Conservation (phyloP, 1,140 invertebrate species). For the Drosophila guanche region DNA sequence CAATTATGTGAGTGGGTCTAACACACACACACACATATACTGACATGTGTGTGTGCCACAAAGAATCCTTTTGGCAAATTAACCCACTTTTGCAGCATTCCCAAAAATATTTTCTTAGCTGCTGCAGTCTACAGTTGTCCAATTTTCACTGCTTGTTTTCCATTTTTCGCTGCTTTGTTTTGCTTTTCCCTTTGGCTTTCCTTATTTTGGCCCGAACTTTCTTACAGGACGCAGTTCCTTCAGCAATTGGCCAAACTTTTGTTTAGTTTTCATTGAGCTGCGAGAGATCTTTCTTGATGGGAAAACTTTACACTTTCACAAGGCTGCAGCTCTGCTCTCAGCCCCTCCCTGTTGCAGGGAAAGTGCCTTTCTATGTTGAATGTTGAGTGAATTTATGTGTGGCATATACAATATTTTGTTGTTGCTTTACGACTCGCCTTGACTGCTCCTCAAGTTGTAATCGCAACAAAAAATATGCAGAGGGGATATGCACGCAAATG, state of each 20-base stretch:
- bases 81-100: slow-evolving; percentile 65
- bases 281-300: slow-evolving; percentile 16
- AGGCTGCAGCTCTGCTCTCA: too few species aligned
- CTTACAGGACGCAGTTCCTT: slow-evolving; percentile 5
- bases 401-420: slow-evolving; percentile 19
- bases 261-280: slow-evolving; percentile 51
- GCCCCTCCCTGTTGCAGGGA: not conserved
- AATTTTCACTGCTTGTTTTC: slow-evolving; percentile 28
- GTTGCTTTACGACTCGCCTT: slow-evolving; percentile 5
- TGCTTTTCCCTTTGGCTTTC: slow-evolving; percentile 6
- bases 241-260: slow-evolving; percentile 38
- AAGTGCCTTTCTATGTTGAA: slow-evolving; percentile 59
- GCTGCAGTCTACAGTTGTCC: slow-evolving; percentile 30
- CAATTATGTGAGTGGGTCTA: slow-evolving; percentile 59
- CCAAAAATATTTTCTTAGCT: slow-evolving; percentile 50
- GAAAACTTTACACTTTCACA: too few species aligned
- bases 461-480: slow-evolving; percentile 48
- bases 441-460: slow-evolving; percentile 9
- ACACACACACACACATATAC: slow-evolving; percentile 23
- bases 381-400: slow-evolving; percentile 25
- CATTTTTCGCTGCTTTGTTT: slow-evolving; percentile 14
- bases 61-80: slow-evolving; percentile 63
- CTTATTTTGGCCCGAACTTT: too few species aligned
- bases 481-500: slow-evolving; percentile 55
- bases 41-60: slow-evolving; percentile 18